phyloP scores from a whole-genome alignment of 1,140 invertebrate species.

The Macrocentrus cingulum region DNA sequence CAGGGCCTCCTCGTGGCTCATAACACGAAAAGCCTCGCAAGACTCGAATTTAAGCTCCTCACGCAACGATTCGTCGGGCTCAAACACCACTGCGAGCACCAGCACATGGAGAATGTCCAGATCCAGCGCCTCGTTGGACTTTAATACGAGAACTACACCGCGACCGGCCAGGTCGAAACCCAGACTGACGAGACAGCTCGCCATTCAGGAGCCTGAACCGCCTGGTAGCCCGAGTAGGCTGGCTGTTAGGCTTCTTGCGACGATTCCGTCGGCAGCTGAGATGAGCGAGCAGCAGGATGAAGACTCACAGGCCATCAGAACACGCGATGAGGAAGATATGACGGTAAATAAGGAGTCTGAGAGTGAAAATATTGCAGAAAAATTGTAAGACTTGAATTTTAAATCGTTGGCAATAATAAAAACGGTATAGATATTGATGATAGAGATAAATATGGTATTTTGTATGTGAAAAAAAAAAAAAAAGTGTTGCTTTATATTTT shows the following conservation, averaged over 20 bases:
- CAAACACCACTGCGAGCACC: slow-evolving; percentile 80
- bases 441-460: no score
- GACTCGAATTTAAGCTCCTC: slow-evolving; percentile 86
- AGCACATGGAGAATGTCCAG: slow-evolving; percentile 81
- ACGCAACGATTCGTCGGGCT: slow-evolving; percentile 85
- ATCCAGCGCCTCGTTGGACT: slow-evolving; percentile 66
- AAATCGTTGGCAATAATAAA: no score
- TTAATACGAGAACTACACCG: slow-evolving; percentile 40
- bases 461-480: no score
- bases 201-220: slow-evolving; percentile 70
- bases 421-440: no score
- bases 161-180: slow-evolving; percentile 61
- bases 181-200: slow-evolving; percentile 73
- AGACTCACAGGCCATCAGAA: slow-evolving; percentile 45
- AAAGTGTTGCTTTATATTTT: no score
- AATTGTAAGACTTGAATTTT: no score
- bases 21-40: slow-evolving; percentile 85
- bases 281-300: slow-evolving; percentile 75
- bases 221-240: slow-evolving; percentile 66
- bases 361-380: no score
- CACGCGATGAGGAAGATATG: no score
- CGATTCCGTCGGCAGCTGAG: slow-evolving; percentile 81
- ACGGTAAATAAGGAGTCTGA: no score
- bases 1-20: slow-evolving; percentile 80
- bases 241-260: slow-evolving; percentile 71